phyloP scores from a whole-genome alignment of 2,888 invertebrate genomes.

The Amorpha juglandis region DNA sequence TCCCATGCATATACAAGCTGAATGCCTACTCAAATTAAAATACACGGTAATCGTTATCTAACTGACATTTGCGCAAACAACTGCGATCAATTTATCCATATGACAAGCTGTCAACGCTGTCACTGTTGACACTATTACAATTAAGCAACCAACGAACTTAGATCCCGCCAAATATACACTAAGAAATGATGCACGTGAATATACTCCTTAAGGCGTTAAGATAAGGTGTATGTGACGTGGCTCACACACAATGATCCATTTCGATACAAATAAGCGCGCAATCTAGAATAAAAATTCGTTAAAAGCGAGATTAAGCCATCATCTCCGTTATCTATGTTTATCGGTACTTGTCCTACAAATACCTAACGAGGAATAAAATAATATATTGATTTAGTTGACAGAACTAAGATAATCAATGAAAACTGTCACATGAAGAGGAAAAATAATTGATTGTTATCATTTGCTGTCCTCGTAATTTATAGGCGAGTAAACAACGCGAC shows the following conservation, averaged over 20 bases:
- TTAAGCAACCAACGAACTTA: constrained; percentile 77
- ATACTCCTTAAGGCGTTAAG: constrained; percentile 47
- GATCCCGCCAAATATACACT: constrained; percentile 64
- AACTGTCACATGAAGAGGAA: constrained; percentile 59
- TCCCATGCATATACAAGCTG: constrained; percentile 57
- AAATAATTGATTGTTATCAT: constrained; percentile 40
- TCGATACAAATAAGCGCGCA: constrained; percentile 49
- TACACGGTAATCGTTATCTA: constrained; percentile 77
- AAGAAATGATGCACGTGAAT: constrained; percentile 45
- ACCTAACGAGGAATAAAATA: constrained; percentile 68
- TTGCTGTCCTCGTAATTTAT: constrained; percentile 19
- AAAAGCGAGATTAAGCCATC: constrained; percentile 82
- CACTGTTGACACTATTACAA: constrained; percentile 79
- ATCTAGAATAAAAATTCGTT: constrained; percentile 76
- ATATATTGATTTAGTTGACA: constrained; percentile 72
- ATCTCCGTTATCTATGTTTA: constrained; percentile 75
- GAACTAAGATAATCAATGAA: constrained; percentile 59
- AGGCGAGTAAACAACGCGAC: constrained; percentile 25
- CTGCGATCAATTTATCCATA: constrained; percentile 78
- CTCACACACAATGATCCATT: constrained; percentile 31
- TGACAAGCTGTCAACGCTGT: constrained; percentile 80
- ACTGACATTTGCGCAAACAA: constrained; percentile 80
- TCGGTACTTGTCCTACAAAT: constrained; percentile 70
- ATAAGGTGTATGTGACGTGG: constrained; percentile 40
- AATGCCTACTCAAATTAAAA: constrained; percentile 72